Evolutionary conservation across 2,888 invertebrate genomes (phyloP), one percentile per base, ranked within the genome.

Genomic region (Pteria penguin): DNA sequence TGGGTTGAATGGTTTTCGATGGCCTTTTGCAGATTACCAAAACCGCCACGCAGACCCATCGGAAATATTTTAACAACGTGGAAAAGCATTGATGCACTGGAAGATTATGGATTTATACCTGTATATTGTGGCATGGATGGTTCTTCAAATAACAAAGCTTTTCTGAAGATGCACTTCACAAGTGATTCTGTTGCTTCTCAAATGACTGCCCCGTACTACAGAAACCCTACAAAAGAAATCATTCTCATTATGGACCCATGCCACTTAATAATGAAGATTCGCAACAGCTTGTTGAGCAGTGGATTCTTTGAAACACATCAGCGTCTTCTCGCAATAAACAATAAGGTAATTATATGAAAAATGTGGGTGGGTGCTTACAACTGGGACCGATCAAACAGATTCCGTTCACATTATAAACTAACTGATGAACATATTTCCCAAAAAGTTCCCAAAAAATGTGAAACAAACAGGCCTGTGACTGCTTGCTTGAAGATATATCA

Each of bases 181-280:
- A 24, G 36, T 8, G 33, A 62, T n/a, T 27, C 62, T 5, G 29
- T 67, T n/a, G 31, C 62, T 18, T 27, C 73, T 18, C 61, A 61
- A 24, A 74, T 74, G 73, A 27, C 55, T 11, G 55, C 68, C 14
- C n/a, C 24, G 24, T 26, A 61, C n/a, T 73, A 60, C n/a, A 73
- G 45, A 61, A 67, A 67, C 29, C 52, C 61, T 36, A 14, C 31
- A 14, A 60, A 55, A 54, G 32, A 58, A 62, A 61, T 74, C 2
- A 68, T 74, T 18, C 68, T 74, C 27, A 74, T 68, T 0, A 74
- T 74, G 68, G 74, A 74, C 55, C 68, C 74, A 33, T 68, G 61
- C 29, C 74, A 74, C 36, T 60, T 62, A n/a, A 33, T 74, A 11
- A 68, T 68, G 52, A 74, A 62, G 58, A 69, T 70, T 1, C 18